Evolutionary conservation across 2,113 vertebrate species (phyloP).

Genomic region (Leptosomus discolor): DNA sequence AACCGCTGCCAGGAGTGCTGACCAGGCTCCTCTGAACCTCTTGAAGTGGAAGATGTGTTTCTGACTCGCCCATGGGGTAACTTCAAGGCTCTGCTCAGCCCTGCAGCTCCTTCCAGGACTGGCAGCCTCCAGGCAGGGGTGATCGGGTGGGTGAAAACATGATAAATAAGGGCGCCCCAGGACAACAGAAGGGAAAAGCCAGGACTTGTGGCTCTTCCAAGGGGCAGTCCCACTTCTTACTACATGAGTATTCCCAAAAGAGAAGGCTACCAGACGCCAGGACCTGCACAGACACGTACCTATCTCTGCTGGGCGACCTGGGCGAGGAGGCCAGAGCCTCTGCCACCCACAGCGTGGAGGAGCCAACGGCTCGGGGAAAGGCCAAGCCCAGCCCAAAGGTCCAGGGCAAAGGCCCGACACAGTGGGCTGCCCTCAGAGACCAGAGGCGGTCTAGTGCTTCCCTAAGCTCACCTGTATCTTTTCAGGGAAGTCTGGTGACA

Average conservation of each 20-base stretch:
- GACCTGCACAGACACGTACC: rapidly evolving
- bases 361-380: neutral
- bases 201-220: neutral
- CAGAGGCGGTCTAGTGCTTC: neutral
- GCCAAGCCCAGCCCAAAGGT: neutral
- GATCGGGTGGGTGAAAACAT: neutral
- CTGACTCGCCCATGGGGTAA: neutral
- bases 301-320: neutral
- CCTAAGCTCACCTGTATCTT: neutral
- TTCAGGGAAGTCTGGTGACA: neutral
- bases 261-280: neutral
- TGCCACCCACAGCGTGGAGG: rapidly evolving
- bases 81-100: neutral
- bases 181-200: neutral
- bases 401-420: neutral
- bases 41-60: neutral
- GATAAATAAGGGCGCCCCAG: no score
- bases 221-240: neutral
- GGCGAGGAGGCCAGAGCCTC: neutral
- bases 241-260: no score
- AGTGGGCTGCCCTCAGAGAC: neutral
- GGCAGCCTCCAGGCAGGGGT: neutral
- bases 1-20: neutral
- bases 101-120: neutral
- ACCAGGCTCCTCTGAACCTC: neutral